Evolutionary conservation across 2,797 vertebrate genomes (phyloP).

Genomic region (Pipistrellus kuhlii): DNA sequence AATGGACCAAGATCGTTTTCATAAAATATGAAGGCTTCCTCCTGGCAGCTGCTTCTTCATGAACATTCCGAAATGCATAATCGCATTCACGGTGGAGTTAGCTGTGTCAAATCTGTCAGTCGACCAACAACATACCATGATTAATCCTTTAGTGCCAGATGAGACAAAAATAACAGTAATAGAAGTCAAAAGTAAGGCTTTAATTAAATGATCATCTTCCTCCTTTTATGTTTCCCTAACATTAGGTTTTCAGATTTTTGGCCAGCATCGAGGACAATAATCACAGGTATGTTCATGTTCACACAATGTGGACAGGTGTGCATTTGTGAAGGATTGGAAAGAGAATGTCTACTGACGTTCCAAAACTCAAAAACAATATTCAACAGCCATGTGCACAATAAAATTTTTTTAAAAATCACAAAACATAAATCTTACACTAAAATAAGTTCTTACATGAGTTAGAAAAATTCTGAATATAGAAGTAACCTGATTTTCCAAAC

Average conservation of each 20-base stretch:
- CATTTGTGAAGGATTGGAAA: neutral
- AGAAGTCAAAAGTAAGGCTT: neutral
- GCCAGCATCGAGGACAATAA: neutral
- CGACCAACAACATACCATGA: neutral
- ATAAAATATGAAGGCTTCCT: constrained; percentile 52
- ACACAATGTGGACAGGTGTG: neutral
- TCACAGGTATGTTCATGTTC: neutral
- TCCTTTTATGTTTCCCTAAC: neutral
- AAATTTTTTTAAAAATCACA: neutral
- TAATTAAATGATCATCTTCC: neutral
- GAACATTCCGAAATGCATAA: constrained; percentile 40
- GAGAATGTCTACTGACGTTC: neutral
- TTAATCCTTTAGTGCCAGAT: neutral
- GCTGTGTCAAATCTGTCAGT: neutral
- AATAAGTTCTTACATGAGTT: neutral
- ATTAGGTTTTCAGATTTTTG: neutral
- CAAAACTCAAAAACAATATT: neutral
- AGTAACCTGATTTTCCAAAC: neutral
- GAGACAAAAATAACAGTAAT: constrained; percentile 8
- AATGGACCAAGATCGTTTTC: constrained; percentile 44
- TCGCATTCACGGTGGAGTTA: neutral
- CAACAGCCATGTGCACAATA: neutral
- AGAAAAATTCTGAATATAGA: constrained; percentile 8
- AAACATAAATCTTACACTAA: constrained; percentile 6
- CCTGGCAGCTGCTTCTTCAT: constrained; percentile 17